A percentile compares a stretch with the other conserved stretches of the same genome.
Evolutionary conservation across 2,797 vertebrate species (phyloP).

Genomic region (Mycteria americana): DNA sequence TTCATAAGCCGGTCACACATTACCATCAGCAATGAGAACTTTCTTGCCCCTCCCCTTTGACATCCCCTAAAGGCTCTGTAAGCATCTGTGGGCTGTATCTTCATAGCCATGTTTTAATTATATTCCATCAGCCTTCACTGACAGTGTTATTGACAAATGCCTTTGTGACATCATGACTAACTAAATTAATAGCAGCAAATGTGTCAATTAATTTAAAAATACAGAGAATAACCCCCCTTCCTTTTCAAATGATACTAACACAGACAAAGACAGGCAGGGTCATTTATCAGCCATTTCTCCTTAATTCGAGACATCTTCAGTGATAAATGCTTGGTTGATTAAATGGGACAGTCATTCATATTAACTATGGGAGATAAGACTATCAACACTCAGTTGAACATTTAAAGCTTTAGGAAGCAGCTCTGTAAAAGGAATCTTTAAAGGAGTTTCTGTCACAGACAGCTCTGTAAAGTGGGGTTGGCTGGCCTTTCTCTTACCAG

Average conservation of each 20-base stretch:
- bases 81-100: neutral
- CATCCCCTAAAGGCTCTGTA: neutral
- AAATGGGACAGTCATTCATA: conserved; percentile 9
- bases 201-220: neutral
- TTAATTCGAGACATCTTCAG: neutral
- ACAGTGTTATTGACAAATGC: conserved; percentile 22
- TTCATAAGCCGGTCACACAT: neutral
- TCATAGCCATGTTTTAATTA: neutral
- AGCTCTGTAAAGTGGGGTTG: neutral
- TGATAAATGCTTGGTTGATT: conserved; percentile 8
- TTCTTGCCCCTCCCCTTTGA: neutral
- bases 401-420: neutral
- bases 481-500: neutral
- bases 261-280: neutral
- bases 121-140: neutral
- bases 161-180: neutral
- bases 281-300: conserved; percentile 18
- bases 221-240: neutral
- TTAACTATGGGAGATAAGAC: conserved; percentile 25
- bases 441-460: neutral
- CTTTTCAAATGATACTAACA: neutral
- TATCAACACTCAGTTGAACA: neutral
- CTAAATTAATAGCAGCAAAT: conserved; percentile 8
- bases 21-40: neutral
- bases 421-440: neutral